A percentile compares a stretch with the other conserved stretches of the same genome.
Conservation (phyloP, 2,888 invertebrate genomes). For the Cheilosia variabilis region DNA sequence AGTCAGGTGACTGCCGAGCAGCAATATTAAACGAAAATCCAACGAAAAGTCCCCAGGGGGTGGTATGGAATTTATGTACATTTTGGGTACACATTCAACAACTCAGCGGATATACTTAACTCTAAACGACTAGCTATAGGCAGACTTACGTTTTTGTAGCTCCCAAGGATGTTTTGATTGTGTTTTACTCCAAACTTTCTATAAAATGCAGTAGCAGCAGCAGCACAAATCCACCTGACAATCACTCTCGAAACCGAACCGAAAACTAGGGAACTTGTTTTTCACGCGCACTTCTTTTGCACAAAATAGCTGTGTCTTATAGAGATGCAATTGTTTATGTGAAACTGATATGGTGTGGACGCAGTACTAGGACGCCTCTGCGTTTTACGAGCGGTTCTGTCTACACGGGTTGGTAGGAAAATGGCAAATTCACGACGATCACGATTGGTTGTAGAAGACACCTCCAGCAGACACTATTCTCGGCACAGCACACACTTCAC, state of each 20-base stretch:
- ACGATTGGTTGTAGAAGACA: constrained; percentile 27
- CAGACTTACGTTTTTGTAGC: constrained; percentile 52
- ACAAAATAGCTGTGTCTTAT: constrained; percentile 20
- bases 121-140: not conserved
- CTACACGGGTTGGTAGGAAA: constrained; percentile 17
- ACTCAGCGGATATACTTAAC: constrained; percentile 3
- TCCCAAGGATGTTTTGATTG: constrained; percentile 27
- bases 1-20: constrained; percentile 59
- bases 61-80: constrained; percentile 43
- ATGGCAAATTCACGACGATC: constrained; percentile 27
- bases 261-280: constrained; percentile 49
- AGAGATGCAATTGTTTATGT: constrained; percentile 38
- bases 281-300: constrained; percentile 45
- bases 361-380: constrained; percentile 13
- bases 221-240: constrained; percentile 37
- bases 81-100: constrained; percentile 47
- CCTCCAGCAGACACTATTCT: constrained; percentile 10
- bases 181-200: constrained; percentile 32
- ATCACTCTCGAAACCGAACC: constrained; percentile 27
- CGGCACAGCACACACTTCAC: constrained; percentile 49
- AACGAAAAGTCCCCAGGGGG: constrained; percentile 42
- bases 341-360: constrained; percentile 19
- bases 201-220: not conserved
- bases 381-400: constrained; percentile 19
- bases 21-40: constrained; percentile 55